These are phyloP conservation scores for Tautogolabrus adspersus DNA, from an alignment of 2,113 vertebrate genomes.

Conservation along the genomic window DNA sequence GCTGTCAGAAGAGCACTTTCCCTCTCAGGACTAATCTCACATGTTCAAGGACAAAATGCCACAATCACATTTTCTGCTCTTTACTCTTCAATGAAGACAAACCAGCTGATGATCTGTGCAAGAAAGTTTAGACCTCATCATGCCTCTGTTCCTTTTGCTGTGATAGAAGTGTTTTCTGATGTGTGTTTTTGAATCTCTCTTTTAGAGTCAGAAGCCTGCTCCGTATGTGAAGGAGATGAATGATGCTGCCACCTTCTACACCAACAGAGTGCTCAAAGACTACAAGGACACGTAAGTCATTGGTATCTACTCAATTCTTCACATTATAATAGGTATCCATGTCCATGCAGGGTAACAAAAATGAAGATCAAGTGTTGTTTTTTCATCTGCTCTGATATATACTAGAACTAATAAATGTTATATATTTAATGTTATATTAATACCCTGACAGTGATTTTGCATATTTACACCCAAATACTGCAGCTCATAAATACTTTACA, in stretches of 20 bases:
- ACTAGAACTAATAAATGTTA: too few species aligned
- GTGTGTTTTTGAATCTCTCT: constrained; percentile 24
- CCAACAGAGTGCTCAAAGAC: constrained; percentile 98
- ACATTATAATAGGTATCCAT: background rate
- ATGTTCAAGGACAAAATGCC: constrained; percentile 11
- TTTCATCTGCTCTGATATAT: too few species aligned
- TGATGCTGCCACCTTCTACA: constrained; percentile 97
- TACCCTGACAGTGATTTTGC: too few species aligned
- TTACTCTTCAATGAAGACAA: constrained; percentile 12
- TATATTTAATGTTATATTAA: too few species aligned
- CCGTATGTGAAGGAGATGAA: constrained; percentile 99
- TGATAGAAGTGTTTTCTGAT: background rate
- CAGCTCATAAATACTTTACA: too few species aligned
- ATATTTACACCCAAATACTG: too few species aligned
- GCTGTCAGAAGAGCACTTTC: constrained; percentile 19
- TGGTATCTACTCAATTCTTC: background rate
- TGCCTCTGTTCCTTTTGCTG: constrained; percentile 10
- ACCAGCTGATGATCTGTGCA: background rate
- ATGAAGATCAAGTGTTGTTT: too few species aligned
- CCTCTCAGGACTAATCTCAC: background rate
- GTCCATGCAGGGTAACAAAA: background rate
- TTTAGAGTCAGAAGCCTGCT: constrained; percentile 93
- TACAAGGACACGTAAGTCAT: constrained; percentile 93
- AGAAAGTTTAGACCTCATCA: constrained; percentile 22
- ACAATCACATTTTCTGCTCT: background rate